Evolutionary conservation across 2,113 vertebrate species (phyloP), one percentile per base, ranked within the genome.

Genomic region (Bubo scandiacus): DNA sequence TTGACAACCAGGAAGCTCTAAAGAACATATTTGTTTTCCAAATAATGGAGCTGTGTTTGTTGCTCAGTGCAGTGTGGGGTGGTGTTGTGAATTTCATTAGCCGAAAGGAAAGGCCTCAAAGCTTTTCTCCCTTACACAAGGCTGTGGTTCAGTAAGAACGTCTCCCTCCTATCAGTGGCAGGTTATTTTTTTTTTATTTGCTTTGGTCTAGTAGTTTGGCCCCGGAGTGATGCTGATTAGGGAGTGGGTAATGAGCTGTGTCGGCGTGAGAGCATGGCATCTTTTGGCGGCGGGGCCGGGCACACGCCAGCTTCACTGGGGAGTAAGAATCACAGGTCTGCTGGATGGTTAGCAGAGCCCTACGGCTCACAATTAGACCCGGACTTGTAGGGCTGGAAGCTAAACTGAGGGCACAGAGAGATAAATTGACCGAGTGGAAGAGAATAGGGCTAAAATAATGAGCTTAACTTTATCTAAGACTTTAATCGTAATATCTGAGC

Each of bases 11-110:
- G 96, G 96, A 97, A 97, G 98, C 97, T 97, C 96, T n/a, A 67
- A 98, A 98, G 98, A 98, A 98, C 96, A 96, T 97, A 96, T 97
- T 98, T 98, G 98, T 98, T 98, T 98, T 77, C 68, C 27, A 11
- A 97, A 98, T 94, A 98, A 98, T 97, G 97, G 95, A 94, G 96
- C 89, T 43, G 95, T 86, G 92, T 97, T 97, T 95, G 90, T 49
- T 82, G 95, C 97, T 96, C 79, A 4, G 67, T 30, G 81, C 91
- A 38, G 43, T 17, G 92, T 7, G 66, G 79, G 92, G 86, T 54
- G 38, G 8, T 74, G 91, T 18, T 25, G 86, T 86, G 95, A 63
- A 45, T 85, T 29, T 27, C 40, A 25, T 87, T 58, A 23, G 87
- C 97, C 78, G 2, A 30, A 84, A 95, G 95, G 66, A 88, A 63